Evolutionary conservation across 2,797 vertebrate genomes (phyloP).

Genomic region (Corythornis leucogaster): DNA sequence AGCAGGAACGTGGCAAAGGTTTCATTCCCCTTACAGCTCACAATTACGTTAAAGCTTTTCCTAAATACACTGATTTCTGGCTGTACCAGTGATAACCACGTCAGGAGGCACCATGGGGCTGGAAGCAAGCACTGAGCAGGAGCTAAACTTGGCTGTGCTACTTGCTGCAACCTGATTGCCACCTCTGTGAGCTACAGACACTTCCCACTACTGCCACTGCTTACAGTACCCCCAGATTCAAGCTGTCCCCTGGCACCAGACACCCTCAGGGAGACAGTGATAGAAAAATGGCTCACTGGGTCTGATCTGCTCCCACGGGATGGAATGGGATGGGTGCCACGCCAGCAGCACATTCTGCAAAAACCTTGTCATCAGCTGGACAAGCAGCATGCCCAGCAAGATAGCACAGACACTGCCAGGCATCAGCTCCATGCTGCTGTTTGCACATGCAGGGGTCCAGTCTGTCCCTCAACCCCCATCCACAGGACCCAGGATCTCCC

Average conservation of each 20-base stretch:
- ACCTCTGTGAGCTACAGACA: accelerated
- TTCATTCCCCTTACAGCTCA: slow-evolving; percentile 44
- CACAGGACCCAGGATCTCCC: background rate
- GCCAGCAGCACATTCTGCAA: background rate
- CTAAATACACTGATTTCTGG: background rate
- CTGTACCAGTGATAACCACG: background rate
- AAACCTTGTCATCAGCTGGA: accelerated
- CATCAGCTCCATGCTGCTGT: background rate
- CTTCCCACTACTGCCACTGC: background rate
- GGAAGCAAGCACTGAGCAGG: background rate
- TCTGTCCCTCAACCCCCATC: background rate
- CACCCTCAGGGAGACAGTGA: background rate
- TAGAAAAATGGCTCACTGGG: background rate
- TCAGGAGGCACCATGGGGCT: background rate
- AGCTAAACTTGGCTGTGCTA: background rate
- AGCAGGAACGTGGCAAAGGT: background rate
- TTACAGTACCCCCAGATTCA: accelerated
- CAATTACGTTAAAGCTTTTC: slow-evolving; percentile 39
- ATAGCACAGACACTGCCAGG: background rate
- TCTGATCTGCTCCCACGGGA: background rate
- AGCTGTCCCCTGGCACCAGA: background rate
- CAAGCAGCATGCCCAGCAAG: accelerated
- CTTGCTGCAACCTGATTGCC: background rate
- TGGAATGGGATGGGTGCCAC: background rate
- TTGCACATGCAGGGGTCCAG: background rate